phyloP scores from a whole-genome alignment of 2,113 vertebrate genomes.

The Holacanthus passer region DNA sequence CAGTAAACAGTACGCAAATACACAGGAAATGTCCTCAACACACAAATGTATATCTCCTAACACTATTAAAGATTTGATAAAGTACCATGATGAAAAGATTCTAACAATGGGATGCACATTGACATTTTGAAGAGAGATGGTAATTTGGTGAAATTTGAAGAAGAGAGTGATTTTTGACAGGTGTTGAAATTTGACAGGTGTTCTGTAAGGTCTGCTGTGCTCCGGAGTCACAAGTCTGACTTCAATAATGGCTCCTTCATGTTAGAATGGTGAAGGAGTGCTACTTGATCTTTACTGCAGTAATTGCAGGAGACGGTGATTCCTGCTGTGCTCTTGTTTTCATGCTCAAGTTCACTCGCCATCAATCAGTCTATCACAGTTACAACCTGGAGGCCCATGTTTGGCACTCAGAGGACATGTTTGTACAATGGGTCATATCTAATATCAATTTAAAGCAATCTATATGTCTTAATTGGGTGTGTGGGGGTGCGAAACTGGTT shows the following conservation, averaged over 20 bases:
- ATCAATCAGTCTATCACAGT: slow-evolving; percentile 33
- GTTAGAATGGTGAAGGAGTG: slow-evolving; percentile 5
- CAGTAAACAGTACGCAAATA: slow-evolving; percentile 39
- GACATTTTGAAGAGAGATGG: neutral
- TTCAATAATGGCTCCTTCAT: slow-evolving; percentile 16
- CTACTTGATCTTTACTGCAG: slow-evolving; percentile 53
- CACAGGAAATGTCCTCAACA: slow-evolving; percentile 3
- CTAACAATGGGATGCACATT: neutral
- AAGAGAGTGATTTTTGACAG: neutral
- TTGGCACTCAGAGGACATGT: slow-evolving; percentile 8
- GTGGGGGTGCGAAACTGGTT: neutral
- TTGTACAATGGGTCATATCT: neutral
- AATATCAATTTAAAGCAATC: slow-evolving; percentile 15
- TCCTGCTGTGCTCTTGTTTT: slow-evolving; percentile 55
- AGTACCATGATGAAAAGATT: slow-evolving; percentile 12
- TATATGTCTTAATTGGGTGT: neutral
- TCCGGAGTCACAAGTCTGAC: slow-evolving; percentile 2
- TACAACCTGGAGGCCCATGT: slow-evolving; percentile 6
- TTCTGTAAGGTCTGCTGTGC: slow-evolving; percentile 8
- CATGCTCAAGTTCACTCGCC: slow-evolving; percentile 55
- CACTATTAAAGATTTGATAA: slow-evolving; percentile 7
- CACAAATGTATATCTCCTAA: neutral
- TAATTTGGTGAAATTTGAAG: too few relatives aligned
- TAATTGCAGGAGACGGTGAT: slow-evolving; percentile 39
- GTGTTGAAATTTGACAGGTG: slow-evolving; percentile 14